Percentiles rank a stretch among this genome's conserved stretches.
Conservation (phyloP, 2,113 vertebrate genomes). For the Stictonetta naevosa region DNA sequence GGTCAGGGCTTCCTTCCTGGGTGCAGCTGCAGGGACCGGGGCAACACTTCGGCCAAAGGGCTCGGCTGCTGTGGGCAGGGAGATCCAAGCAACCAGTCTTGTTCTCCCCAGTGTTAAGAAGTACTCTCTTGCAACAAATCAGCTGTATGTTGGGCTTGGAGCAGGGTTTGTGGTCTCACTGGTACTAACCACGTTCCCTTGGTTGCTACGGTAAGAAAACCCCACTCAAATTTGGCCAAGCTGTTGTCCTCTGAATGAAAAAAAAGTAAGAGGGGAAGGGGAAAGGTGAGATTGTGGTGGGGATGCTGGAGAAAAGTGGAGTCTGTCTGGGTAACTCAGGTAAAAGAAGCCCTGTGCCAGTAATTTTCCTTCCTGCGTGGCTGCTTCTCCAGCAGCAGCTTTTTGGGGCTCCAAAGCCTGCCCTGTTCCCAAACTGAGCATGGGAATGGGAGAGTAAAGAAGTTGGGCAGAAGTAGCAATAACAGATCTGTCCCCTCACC, state of each 20-base stretch:
- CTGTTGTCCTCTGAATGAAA: neutral
- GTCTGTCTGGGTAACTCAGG: rapidly evolving
- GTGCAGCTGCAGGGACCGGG: neutral
- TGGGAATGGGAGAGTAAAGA: neutral
- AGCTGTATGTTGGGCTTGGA: neutral
- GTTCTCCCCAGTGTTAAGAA: neutral
- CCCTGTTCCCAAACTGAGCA: too few relatives aligned
- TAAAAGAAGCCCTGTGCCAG: neutral
- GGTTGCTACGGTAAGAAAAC: neutral
- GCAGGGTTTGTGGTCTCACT: neutral
- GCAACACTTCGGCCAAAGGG: neutral
- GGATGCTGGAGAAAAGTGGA: neutral
- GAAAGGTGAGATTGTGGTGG: neutral
- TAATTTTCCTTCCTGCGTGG: neutral
- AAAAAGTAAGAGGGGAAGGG: neutral
- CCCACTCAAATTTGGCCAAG: neutral
- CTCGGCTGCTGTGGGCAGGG: neutral
- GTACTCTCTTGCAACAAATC: neutral
- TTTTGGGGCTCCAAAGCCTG: neutral
- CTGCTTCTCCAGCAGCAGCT: neutral
- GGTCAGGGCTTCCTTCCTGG: neutral
- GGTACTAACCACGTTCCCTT: neutral
- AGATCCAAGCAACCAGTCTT: neutral
- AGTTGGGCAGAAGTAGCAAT: neutral
- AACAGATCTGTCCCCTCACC: neutral